Base-by-base conservation (phyloP, 2,113 vertebrate genomes). In the Falco punctatus region DNA sequence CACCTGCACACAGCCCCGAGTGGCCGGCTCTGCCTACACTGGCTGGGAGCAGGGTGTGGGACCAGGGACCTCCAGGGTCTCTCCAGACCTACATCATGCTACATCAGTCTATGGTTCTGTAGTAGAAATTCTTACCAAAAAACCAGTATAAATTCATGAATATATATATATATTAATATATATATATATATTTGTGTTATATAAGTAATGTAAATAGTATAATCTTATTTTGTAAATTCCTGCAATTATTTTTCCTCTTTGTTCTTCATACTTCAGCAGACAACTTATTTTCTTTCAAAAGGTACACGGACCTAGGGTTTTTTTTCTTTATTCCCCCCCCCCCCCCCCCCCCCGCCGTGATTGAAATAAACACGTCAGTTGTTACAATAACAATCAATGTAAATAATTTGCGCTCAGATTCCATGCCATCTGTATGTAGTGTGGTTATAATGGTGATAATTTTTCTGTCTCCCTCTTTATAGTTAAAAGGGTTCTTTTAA, bases 401-500 rank as follows among this genome's bases (percentile, higher is more conserved):
- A 54, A 86, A 48, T 44, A 58, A 30, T 32, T 19, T 55, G 7
- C 24, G 48, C 24, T 42, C 35, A 70, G 32, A 49, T 88, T 64
- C 16, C 5, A 0, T 57, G 14, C 0, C 0, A 0, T 61, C 11
- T 52, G 4, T 55, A 33, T 20, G 17, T 35, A 9, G 6, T 46
- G 2, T 9, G 28, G 20, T 74, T 62, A 51, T 6, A 48, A 54
- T 54, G 15, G 13, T 51, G 42, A 20, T 46, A 84, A 55, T 11
- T 35, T 54, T 70, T 73, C 48, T 52, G 8, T 20, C 11, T 86
- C 24, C 18, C 3, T 59, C 70, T 87, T 85, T 44, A 8, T 64
- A 10, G 10, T 51, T 81, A 16, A 44, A 66, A 69, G 35, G 0
- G 4, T 70, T 80, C 7, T 78, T 91, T 23, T 46, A 9, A 35